Base-by-base conservation (phyloP, 2,113 vertebrate species). In the Kryptolebias marmoratus region DNA sequence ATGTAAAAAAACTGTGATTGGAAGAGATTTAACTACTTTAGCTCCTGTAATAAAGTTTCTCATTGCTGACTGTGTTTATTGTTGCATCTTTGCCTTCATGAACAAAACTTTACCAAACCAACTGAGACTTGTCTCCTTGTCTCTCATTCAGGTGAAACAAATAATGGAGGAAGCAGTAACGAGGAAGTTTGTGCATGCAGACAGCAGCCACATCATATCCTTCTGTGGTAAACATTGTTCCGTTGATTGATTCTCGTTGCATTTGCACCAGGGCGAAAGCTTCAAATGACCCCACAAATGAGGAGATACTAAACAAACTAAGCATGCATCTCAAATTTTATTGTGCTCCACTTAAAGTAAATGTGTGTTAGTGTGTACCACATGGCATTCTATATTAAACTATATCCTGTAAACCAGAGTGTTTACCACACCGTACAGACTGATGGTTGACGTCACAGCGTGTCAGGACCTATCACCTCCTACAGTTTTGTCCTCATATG, bases 91-190 rank as follows among this genome's bases (percentile, higher is more conserved):
- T n/a, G 49, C 1, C 16, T 5, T 16, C 9, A 49, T 49, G 18
- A 49, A 16, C 64, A 58, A 47, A 55, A 63, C 44, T 11, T 30
- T 73, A 42, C 10, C 9, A 42, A 57, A 64, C 72, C 48, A 54
- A 75, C 32, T 28, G 42, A 39, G 42, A 50, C 14, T 39, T 4
- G 18, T 77, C 61, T 80, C 66, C 80, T 8, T 2, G 0, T 80
- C 75, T 85, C 82, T 70, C 73, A 75, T 58, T 16, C 84, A 98
- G 97, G 97, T 99, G 85, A 99, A 98, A 77, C 96, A 98, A 93
- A 99, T 99, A 85, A 98, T 98, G 97, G 97, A 99, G 87, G 97
- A 99, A 87, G 95, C 97, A 0, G 97, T 98, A 66, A 99, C 97
- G 0, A 95, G 96, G 80, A 99, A 99, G 90, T 99, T 99, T 71